These are phyloP conservation scores for Ptychoptera albimana DNA, from an alignment of 2,888 invertebrate species.

Conservation along the genomic window DNA sequence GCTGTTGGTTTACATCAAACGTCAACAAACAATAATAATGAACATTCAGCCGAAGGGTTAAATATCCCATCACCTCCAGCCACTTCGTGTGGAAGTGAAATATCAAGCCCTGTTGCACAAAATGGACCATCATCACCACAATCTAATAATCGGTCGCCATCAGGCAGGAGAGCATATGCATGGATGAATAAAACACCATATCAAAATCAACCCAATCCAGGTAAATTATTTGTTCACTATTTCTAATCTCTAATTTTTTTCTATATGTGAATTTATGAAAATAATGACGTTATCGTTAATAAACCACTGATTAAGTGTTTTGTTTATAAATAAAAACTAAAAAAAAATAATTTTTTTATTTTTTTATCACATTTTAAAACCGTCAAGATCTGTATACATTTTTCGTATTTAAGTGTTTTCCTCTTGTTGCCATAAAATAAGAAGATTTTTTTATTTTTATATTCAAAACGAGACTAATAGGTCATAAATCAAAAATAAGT, in stretches of 20 bases:
- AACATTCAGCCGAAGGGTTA: constrained; percentile 22
- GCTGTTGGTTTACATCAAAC: constrained; percentile 5
- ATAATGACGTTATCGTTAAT: background rate
- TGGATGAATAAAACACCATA: constrained; percentile 88
- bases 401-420: too few relatives aligned
- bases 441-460: too few relatives aligned
- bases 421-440: too few relatives aligned
- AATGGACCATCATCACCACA: constrained; percentile 25
- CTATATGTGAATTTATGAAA: too few relatives aligned
- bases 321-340: too few relatives aligned
- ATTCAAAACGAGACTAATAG: too few relatives aligned
- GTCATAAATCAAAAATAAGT: too few relatives aligned
- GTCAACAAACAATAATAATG: constrained; percentile 11
- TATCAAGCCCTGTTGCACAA: constrained; percentile 39
- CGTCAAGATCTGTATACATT: too few relatives aligned
- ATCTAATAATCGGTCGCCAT: constrained; percentile 44
- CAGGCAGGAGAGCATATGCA: constrained; percentile 67
- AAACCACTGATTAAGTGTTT: too few relatives aligned
- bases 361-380: background rate
- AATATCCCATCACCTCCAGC: constrained; percentile 40
- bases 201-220: constrained; percentile 71
- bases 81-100: constrained; percentile 40
- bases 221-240: constrained; percentile 35
- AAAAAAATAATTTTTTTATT: too few relatives aligned
- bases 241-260: background rate